These are phyloP conservation scores for Machimus atricapillus DNA, from an alignment of 2,888 invertebrate species.

Conservation along the genomic window DNA sequence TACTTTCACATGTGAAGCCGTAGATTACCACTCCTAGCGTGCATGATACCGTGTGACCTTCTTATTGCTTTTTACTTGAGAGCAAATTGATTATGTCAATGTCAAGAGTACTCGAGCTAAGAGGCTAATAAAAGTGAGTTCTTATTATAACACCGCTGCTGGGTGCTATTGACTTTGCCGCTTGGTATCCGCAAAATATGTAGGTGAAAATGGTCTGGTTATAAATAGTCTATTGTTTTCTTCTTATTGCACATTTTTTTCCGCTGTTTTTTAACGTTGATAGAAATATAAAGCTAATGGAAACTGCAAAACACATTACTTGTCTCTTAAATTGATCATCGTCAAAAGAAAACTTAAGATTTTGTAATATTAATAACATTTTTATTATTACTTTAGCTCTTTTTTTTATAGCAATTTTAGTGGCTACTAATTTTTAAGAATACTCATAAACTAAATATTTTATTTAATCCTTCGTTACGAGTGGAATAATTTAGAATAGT, in stretches of 20 bases:
- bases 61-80: background rate
- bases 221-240: background rate
- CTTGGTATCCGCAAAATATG: background rate
- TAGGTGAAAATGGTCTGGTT: background rate
- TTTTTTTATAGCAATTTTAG: too few relatives aligned
- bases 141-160: background rate
- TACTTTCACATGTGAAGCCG: background rate
- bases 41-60: background rate
- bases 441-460: too few relatives aligned
- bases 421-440: too few relatives aligned
- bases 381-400: background rate
- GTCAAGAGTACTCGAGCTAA: background rate
- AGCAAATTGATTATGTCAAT: conserved; percentile 14
- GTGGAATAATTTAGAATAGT: too few relatives aligned
- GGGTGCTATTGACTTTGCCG: background rate
- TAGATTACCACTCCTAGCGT: background rate
- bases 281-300: background rate
- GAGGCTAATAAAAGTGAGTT: background rate
- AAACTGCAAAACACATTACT: background rate
- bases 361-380: too few relatives aligned
- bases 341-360: too few relatives aligned
- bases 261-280: background rate
- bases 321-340: background rate
- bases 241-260: background rate
- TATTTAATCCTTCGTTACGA: too few relatives aligned